These are phyloP conservation scores for Oligia strigilis DNA, from an alignment of 2,888 invertebrate genomes.

Conservation along the genomic window DNA sequence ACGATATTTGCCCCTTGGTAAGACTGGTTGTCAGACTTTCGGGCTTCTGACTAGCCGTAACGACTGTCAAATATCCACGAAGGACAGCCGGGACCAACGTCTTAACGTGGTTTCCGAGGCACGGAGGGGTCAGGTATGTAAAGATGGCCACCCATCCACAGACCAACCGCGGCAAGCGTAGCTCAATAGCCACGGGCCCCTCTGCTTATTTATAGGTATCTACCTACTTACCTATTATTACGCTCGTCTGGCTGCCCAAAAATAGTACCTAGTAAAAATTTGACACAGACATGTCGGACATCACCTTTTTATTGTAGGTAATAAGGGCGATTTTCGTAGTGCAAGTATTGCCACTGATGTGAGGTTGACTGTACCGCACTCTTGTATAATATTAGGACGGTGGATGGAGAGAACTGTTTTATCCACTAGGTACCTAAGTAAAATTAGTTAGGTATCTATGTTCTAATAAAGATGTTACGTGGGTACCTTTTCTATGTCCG, in stretches of 20 bases:
- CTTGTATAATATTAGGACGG: too few relatives aligned
- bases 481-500: slow-evolving; percentile 78
- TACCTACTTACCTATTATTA: background rate
- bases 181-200: too few relatives aligned
- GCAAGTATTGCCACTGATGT: background rate
- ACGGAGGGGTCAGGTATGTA: too few relatives aligned
- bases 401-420: background rate
- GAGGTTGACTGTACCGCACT: background rate
- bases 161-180: too few relatives aligned
- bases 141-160: too few relatives aligned
- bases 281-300: background rate
- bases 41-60: too few relatives aligned
- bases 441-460: background rate
- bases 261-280: background rate
- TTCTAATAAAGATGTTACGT: background rate
- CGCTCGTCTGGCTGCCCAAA: background rate
- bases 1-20: too few relatives aligned
- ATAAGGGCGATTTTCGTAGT: background rate
- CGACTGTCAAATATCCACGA: too few relatives aligned
- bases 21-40: too few relatives aligned
- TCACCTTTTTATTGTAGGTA: background rate
- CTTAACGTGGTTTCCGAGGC: too few relatives aligned
- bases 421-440: background rate
- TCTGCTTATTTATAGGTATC: background rate
- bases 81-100: too few relatives aligned